Percentiles rank a stretch among this genome's conserved stretches.
These are phyloP conservation scores for Hyposoter dolosus DNA, from an alignment of 2,888 invertebrate species.

Conservation along the genomic window DNA sequence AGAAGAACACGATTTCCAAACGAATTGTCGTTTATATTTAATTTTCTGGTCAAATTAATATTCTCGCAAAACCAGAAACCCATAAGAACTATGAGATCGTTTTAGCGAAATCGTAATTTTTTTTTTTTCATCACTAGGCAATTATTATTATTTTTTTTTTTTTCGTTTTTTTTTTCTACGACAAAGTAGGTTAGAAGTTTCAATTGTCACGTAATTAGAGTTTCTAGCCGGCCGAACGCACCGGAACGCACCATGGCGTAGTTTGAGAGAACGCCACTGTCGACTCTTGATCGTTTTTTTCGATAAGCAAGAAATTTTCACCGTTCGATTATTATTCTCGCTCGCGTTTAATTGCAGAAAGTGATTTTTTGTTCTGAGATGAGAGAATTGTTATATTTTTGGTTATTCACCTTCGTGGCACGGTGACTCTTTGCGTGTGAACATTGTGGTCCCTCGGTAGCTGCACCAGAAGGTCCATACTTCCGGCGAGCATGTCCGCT, in stretches of 20 bases:
- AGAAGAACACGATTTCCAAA: constrained; percentile 37
- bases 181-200: not conserved
- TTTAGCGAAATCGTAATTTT: not conserved
- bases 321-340: not conserved
- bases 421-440: constrained; percentile 82
- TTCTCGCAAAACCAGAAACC: constrained; percentile 14
- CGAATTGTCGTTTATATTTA: not conserved
- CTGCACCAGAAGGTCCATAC: constrained; percentile 89
- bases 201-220: not conserved
- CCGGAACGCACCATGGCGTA: constrained; percentile 18
- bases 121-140: not conserved
- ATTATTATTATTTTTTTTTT: not conserved
- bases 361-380: not conserved
- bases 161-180: not conserved
- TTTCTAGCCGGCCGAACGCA: not conserved
- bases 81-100: not conserved
- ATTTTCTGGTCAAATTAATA: constrained; percentile 46
- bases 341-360: not conserved
- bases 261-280: not conserved
- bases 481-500: constrained; percentile 89
- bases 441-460: constrained; percentile 85
- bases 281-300: not conserved
- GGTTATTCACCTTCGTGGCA: constrained; percentile 79
- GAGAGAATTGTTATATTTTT: not conserved
- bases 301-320: not conserved